These are phyloP conservation scores for Hiodon tergisus DNA, from an alignment of 2,113 vertebrate species.

Conservation along the genomic window DNA sequence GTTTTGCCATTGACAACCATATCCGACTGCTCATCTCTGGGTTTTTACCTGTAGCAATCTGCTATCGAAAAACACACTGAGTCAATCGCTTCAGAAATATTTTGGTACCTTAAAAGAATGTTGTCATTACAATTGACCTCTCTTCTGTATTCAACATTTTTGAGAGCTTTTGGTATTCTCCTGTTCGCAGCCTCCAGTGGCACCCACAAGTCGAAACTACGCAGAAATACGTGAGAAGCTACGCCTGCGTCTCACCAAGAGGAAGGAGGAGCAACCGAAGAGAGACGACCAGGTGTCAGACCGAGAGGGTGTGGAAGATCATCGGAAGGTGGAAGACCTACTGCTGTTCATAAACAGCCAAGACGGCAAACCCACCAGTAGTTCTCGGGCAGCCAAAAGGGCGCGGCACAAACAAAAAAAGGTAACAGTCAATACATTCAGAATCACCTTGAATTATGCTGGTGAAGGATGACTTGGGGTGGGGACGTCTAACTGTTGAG, in stretches of 20 bases:
- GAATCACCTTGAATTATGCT: neutral
- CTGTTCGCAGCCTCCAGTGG: constrained; percentile 79
- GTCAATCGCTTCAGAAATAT: too few species aligned
- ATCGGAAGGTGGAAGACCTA: constrained; percentile 91
- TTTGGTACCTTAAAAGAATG: too few species aligned
- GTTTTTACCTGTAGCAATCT: too few species aligned
- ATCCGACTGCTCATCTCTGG: too few species aligned
- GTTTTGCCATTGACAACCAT: neutral
- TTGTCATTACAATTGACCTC: too few species aligned
- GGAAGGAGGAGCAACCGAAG: constrained; percentile 95
- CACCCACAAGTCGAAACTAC: constrained; percentile 95
- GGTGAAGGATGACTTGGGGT: too few species aligned
- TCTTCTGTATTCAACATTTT: neutral
- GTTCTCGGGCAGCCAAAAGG: constrained; percentile 76
- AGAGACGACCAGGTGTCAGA: constrained; percentile 81
- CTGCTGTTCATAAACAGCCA: constrained; percentile 97
- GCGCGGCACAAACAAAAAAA: constrained; percentile 76
- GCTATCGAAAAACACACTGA: too few species aligned
- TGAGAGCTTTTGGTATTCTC: constrained; percentile 30
- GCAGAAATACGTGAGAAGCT: constrained; percentile 98
- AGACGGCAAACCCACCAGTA: constrained; percentile 85
- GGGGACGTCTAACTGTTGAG: too few species aligned
- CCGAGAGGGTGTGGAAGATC: constrained; percentile 82
- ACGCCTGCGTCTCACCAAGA: constrained; percentile 86
- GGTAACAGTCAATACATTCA: constrained; percentile 41